Conservation (phyloP, 2,113 vertebrate species). For the Isichthys henryi region DNA sequence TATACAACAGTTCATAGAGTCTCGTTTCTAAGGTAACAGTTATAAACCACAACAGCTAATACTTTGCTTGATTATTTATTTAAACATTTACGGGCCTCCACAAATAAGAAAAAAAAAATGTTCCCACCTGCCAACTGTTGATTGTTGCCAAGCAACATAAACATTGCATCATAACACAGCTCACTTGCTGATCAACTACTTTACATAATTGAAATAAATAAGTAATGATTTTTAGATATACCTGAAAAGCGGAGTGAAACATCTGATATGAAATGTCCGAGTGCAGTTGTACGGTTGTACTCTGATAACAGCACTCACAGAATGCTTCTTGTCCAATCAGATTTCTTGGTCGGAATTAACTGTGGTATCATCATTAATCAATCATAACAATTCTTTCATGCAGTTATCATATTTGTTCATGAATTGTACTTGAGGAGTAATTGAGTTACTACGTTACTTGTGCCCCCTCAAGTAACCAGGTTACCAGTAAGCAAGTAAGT, state of each 20-base stretch:
- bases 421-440: not conserved
- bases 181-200: not conserved
- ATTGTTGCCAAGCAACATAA: not conserved
- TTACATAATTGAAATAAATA: not conserved
- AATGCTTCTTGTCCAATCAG: not conserved
- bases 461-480: not conserved
- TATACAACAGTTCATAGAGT: not conserved
- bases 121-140: not conserved
- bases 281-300: not conserved
- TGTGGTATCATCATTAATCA: not conserved
- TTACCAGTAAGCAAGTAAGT: not conserved
- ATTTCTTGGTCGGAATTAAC: not conserved
- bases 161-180: not conserved
- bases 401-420: not conserved
- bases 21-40: not conserved
- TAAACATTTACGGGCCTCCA: not conserved
- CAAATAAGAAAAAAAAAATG: not conserved
- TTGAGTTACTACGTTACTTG: not conserved
- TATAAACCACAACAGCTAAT: not conserved
- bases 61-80: not conserved
- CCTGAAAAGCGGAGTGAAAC: not conserved
- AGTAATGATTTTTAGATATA: not conserved
- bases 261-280: not conserved
- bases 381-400: not conserved
- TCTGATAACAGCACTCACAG: not conserved